phyloP scores from a whole-genome alignment of 2,113 vertebrate genomes.

The Dissostichus mawsoni region DNA sequence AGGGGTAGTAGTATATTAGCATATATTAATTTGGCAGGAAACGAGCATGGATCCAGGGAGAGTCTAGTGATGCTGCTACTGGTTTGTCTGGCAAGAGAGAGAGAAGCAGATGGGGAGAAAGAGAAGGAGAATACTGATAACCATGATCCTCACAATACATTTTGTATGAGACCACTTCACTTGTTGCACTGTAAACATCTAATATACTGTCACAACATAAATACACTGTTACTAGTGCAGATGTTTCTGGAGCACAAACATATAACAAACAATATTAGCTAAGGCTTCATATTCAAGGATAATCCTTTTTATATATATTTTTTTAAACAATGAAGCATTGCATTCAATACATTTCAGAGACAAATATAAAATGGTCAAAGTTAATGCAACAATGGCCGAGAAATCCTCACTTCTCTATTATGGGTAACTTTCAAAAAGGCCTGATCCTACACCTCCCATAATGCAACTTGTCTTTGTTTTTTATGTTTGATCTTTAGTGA shows the following conservation, averaged over 20 bases:
- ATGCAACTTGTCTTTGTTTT: neutral
- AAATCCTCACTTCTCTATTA: neutral
- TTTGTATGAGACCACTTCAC: slow-evolving; percentile 24
- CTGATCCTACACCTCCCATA: neutral
- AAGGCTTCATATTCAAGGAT: too few relatives aligned
- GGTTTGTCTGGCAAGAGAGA: slow-evolving; percentile 61
- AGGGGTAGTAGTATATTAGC: slow-evolving; percentile 63
- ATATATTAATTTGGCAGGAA: slow-evolving; percentile 74
- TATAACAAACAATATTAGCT: too few relatives aligned
- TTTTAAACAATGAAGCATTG: neutral
- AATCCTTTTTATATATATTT: too few relatives aligned
- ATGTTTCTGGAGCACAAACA: too few relatives aligned
- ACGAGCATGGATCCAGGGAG: slow-evolving; percentile 52
- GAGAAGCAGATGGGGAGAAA: slow-evolving; percentile 60
- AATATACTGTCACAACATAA: neutral
- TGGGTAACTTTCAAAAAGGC: neutral
- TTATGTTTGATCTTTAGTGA: neutral
- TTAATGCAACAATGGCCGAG: neutral
- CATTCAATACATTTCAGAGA: neutral
- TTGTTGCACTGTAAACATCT: slow-evolving; percentile 38
- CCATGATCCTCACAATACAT: slow-evolving; percentile 41
- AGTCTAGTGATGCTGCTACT: slow-evolving; percentile 61
- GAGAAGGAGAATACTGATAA: slow-evolving; percentile 63
- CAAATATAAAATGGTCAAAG: neutral
- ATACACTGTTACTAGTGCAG: neutral